These are phyloP conservation scores for Xenentodon cancila DNA, from an alignment of 2,797 vertebrate species.

Conservation along the genomic window DNA sequence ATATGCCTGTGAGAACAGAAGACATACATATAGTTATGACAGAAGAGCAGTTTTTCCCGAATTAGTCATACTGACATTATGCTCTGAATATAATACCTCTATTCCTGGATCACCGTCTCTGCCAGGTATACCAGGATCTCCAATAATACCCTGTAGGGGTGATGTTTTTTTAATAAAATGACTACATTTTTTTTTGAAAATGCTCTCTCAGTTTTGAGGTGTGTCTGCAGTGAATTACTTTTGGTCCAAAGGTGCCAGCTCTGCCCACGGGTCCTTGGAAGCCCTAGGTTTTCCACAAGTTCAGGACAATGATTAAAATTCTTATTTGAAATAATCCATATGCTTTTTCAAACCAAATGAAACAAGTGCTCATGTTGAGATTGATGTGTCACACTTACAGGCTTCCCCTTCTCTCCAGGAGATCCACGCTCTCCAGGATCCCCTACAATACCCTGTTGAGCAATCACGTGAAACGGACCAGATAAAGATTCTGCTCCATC, in stretches of 20 bases:
- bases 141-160: conserved; percentile 81
- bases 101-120: conserved; percentile 84
- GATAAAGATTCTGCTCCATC: conserved; percentile 5
- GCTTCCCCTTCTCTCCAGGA: conserved; percentile 81
- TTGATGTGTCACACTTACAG: conserved; percentile 71
- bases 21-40: conserved; percentile 10
- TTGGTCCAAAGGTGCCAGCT: conserved; percentile 74
- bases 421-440: conserved; percentile 83
- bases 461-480: conserved; percentile 24
- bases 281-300: conserved; percentile 73
- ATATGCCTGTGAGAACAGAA: conserved; percentile 76
- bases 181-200: conserved; percentile 10
- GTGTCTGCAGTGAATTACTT: conserved; percentile 67
- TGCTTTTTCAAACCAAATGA: background rate
- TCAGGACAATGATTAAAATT: conserved; percentile 21
- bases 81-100: conserved; percentile 73
- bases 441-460: conserved; percentile 84
- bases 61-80: background rate
- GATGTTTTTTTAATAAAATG: conserved; percentile 12
- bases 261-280: conserved; percentile 72
- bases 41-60: conserved; percentile 1
- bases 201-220: background rate
- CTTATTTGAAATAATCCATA: background rate
- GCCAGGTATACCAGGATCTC: conserved; percentile 83
- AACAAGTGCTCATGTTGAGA: background rate